phyloP scores from a whole-genome alignment of 2,797 vertebrate genomes.

The Microcaecilia unicolor region DNA sequence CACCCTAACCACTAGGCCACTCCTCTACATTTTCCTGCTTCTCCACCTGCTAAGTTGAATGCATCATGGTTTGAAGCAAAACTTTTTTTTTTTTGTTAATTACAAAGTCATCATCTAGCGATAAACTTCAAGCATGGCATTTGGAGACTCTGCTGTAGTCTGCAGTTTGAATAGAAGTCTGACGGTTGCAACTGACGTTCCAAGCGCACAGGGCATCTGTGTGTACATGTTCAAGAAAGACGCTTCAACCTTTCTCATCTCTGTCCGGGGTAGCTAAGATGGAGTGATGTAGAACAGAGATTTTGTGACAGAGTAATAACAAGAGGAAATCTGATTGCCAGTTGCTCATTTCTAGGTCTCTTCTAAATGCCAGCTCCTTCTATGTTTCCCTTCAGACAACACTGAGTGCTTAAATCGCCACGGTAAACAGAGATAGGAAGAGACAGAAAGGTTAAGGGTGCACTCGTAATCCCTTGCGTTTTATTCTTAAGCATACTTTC shows the following conservation, averaged over 20 bases:
- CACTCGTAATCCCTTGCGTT: conserved; percentile 49
- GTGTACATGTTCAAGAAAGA: conserved; percentile 2
- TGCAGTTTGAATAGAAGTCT: accelerated
- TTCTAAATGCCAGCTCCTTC: conserved; percentile 46
- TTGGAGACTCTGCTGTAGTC: not conserved
- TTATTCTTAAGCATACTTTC: conserved; percentile 46
- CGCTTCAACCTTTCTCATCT: conserved; percentile 36
- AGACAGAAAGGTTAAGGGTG: conserved; percentile 60
- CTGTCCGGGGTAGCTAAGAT: conserved; percentile 29
- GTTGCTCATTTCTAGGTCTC: conserved; percentile 38
- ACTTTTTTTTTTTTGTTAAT: too few relatives aligned
- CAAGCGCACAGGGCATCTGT: not conserved
- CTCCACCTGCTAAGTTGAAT: too few relatives aligned
- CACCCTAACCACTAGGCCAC: too few relatives aligned
- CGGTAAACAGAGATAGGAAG: conserved; percentile 47
- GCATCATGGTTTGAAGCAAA: too few relatives aligned
- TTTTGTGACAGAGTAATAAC: conserved; percentile 44
- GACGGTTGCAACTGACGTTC: not conserved
- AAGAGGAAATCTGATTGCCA: conserved; percentile 39
- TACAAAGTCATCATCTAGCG: too few relatives aligned
- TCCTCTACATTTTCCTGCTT: too few relatives aligned
- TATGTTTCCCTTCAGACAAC: conserved; percentile 43
- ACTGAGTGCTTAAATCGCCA: conserved; percentile 41
- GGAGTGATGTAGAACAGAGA: conserved; percentile 41
- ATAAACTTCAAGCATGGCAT: accelerated